Evolutionary conservation across 2,888 invertebrate species (phyloP), one percentile per base, ranked within the genome.

Genomic region (Strigamia crassipes): DNA sequence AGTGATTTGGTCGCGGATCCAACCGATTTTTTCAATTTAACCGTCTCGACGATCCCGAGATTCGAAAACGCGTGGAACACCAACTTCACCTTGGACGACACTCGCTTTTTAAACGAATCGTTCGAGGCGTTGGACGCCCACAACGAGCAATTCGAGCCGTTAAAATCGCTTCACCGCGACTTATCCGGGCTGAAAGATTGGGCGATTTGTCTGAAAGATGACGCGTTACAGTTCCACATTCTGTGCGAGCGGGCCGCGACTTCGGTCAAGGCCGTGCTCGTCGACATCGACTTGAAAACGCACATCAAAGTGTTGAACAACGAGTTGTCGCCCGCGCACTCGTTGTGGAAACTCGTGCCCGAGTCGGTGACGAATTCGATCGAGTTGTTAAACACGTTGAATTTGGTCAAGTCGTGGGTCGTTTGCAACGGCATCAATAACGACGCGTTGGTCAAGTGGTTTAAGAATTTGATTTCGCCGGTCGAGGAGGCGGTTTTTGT

Each of bases 361-460:
- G 6, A 8, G n/a, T 15, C n/a, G 15, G 51, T 51, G 51, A 13
- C n/a, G n/a, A 51, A 51, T n/a, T 51, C 51, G n/a, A n/a, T 1
- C n/a, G n/a, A 8, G 1, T 51, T 51, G 51, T 18, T n/a, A 8
- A 51, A 51, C n/a, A 51, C n/a, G 15, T 18, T 51, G 51, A 51
- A 51, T 51, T 18, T 51, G 15, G 51, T 51, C 15, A 51, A 51
- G 8, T 51, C 51, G 51, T 51, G 51, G 51, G n/a, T 18, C 13
- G 51, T 51, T n/a, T 51, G 51, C 51, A 51, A 51, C n/a, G 51
- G 51, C n/a, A 51, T 51, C 51, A 51, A 51, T n/a, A 46, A 46
- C 46, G 51, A 51, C 8, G 51, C 1, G 6, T 15, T 51, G 51
- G 6, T 51, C 6, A 6, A 13, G 13, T 51, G 51, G 51, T 51